Evolutionary conservation across 2,113 vertebrate species (phyloP).

Genomic region (Peromyscus polionotus): DNA sequence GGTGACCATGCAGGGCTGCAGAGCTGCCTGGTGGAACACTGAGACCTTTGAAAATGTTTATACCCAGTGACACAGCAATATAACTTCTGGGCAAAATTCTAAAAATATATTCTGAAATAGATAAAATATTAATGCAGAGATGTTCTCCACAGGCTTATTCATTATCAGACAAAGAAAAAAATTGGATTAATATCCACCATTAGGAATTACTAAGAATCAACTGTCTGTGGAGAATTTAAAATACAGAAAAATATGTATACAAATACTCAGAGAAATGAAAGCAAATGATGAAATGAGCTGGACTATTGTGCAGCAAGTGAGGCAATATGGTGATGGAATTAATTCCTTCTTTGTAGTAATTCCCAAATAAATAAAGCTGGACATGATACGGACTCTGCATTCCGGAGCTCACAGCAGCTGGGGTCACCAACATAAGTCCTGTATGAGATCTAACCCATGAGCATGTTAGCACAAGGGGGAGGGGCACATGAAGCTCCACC

Average conservation of each 20-base stretch:
- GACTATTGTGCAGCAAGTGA: not conserved
- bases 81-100: conserved; percentile 17
- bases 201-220: conserved; percentile 25
- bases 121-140: conserved; percentile 47
- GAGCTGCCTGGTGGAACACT: not conserved
- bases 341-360: not conserved
- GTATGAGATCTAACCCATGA: not conserved
- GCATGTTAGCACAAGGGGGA: too few species aligned
- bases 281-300: not conserved
- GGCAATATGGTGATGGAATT: not conserved
- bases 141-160: conserved; percentile 46
- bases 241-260: conserved; percentile 27
- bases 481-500: too few species aligned
- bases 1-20: not conserved
- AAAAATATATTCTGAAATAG: conserved; percentile 60
- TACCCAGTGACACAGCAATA: conserved; percentile 25
- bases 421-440: too few species aligned
- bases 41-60: conserved; percentile 3
- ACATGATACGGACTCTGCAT: rapidly evolving
- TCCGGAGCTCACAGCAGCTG: too few species aligned
- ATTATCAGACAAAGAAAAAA: conserved; percentile 52
- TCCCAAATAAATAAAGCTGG: conserved; percentile 10
- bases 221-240: conserved; percentile 18
- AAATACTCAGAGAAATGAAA: conserved; percentile 5
- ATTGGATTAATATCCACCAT: conserved; percentile 12